Evolutionary conservation across 2,888 invertebrate species (phyloP).

Genomic region (Tachina fera): DNA sequence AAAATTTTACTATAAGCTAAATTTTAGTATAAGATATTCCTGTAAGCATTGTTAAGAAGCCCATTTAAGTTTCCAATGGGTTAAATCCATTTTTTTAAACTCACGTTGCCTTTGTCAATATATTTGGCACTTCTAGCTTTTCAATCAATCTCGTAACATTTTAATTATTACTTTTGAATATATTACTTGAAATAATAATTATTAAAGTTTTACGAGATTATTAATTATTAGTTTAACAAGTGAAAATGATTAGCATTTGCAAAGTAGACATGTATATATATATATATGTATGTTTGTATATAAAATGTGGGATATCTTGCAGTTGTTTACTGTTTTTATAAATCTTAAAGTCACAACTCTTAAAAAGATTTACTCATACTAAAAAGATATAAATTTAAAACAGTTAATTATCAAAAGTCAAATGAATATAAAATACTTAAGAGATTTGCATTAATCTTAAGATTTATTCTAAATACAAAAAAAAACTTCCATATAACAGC

Average conservation of each 20-base stretch:
- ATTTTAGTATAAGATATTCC: not conserved
- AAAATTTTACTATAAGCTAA: not conserved
- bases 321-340: not conserved
- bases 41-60: not conserved
- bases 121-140: not conserved
- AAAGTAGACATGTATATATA: not conserved
- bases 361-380: not conserved
- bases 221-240: not conserved
- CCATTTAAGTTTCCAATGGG: not conserved
- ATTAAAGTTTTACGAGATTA: not conserved
- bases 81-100: not conserved
- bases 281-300: not conserved
- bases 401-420: not conserved
- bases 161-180: conserved; percentile 16
- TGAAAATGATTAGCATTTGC: conserved; percentile 10
- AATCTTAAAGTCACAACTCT: not conserved
- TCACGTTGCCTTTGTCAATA: not conserved
- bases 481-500: not conserved
- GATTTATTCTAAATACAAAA: not conserved
- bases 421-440: not conserved
- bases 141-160: conserved; percentile 8
- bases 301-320: not conserved
- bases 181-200: conserved; percentile 14
- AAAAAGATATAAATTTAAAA: not conserved
- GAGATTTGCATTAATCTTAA: not conserved